Base-by-base conservation (phyloP, 1,140 invertebrate species). In the Trichogramma pretiosum region DNA sequence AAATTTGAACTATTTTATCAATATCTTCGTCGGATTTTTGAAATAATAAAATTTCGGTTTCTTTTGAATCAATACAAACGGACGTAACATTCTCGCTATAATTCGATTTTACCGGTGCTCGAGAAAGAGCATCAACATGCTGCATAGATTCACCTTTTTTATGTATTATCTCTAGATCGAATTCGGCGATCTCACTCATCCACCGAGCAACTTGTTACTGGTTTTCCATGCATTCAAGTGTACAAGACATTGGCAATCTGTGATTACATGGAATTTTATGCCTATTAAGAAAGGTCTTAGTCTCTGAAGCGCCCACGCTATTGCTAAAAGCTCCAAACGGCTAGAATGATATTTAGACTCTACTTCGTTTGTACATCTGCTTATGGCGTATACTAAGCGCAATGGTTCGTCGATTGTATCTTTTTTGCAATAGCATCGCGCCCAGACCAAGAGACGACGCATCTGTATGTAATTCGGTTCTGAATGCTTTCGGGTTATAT, bases 341-440 rank as follows among this genome's bases (percentile, higher is more conserved):
- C 36, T 50, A 10, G 52, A 54, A 32, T 56, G 54, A 42, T 59
- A 61, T 14, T 38, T 32, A 3, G 5, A 10, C 39, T 61, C 56
- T 7, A 26, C n/a, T n/a, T 56, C 48, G 0, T 46, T 54, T 5
- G 48, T 56, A 19, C 47, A 19, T 17, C 44, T 16, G 34, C 50
- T 56, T 17, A 48, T 48, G 7, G 47, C 54, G 30, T 48, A 52
- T 0, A 56, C 48, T 4, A 45, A 33, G 3, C 32, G 13, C 11
- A 41, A n/a, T n/a, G n/a, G 14, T 46, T 40, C 17, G 9, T 16
- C 42, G 3, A 13, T 11, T 2, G 1, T n/a, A 21, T 45, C n/a
- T 18, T 4, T 14, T 13, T 17, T 74, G 68, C 22, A 52, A 50
- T 11, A 76, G 39, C 3, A 75, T 61, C 7, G 60, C 68, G 24